Percentiles rank a stretch among this genome's conserved stretches.
Conservation (phyloP, 2,797 vertebrate species). For the Limosa lapponica region DNA sequence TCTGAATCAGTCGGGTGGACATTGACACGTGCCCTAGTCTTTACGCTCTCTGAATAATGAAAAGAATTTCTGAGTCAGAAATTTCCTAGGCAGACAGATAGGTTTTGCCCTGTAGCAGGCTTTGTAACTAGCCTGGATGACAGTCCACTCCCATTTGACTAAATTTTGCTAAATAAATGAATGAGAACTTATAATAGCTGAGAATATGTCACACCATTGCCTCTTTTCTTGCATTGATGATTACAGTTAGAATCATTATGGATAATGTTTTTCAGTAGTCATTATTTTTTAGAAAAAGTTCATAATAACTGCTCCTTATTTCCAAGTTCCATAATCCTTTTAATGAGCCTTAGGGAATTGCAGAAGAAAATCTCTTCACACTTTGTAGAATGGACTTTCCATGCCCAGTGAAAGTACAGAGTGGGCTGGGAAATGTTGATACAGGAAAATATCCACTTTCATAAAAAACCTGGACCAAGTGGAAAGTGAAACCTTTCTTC, state of each 20-base stretch:
- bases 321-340: neutral
- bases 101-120: neutral
- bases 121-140: neutral
- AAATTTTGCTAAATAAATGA: neutral
- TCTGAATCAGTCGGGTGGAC: neutral
- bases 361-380: neutral
- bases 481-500: neutral
- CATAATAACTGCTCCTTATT: neutral
- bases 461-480: neutral
- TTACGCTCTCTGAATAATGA: neutral
- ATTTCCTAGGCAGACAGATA: neutral
- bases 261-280: neutral
- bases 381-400: neutral
- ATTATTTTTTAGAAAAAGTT: neutral
- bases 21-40: neutral
- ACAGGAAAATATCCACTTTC: neutral
- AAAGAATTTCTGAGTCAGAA: neutral
- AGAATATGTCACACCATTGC: neutral
- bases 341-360: neutral
- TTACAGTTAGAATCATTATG: neutral
- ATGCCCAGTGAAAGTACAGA: neutral
- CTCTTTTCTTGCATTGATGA: neutral
- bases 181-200: neutral
- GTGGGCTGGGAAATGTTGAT: neutral
- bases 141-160: neutral